phyloP scores from a whole-genome alignment of 2,888 invertebrate species.

The Shargacucullia verbasci region DNA sequence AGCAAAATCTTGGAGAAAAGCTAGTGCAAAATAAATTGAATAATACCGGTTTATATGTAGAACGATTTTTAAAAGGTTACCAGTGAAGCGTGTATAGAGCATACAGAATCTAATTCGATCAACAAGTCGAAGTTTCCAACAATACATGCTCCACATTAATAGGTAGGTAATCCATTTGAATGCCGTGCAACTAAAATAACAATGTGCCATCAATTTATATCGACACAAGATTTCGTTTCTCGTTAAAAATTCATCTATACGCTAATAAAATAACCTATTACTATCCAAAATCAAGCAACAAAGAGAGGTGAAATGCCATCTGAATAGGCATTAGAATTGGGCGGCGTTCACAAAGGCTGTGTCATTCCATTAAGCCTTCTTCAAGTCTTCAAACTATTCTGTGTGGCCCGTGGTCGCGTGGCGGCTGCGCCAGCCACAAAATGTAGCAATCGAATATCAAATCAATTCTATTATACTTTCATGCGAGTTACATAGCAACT shows the following conservation, averaged over 20 bases:
- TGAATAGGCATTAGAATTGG: conserved; percentile 89
- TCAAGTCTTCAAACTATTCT: conserved; percentile 82
- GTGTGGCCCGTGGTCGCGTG: conserved; percentile 87
- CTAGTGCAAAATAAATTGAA: conserved; percentile 47
- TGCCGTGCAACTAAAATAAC: conserved; percentile 56
- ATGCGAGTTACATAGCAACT: conserved; percentile 60
- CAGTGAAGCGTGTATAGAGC: conserved; percentile 58
- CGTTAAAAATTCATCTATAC: conserved; percentile 82
- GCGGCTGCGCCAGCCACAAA: conserved; percentile 66
- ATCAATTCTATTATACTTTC: conserved; percentile 83
- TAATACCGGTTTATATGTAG: conserved; percentile 36
- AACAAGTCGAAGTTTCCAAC: conserved; percentile 61
- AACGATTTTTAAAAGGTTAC: conserved; percentile 58
- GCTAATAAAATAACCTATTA: conserved; percentile 88
- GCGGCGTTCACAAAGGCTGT: conserved; percentile 87
- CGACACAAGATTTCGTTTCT: conserved; percentile 76
- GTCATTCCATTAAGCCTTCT: conserved; percentile 89
- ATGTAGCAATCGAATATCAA: conserved; percentile 82
- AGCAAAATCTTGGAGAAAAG: conserved; percentile 11
- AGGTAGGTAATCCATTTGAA: conserved; percentile 58
- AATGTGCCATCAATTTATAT: conserved; percentile 71
- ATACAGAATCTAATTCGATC: conserved; percentile 67
- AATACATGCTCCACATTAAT: conserved; percentile 61
- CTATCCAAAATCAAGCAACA: conserved; percentile 88
- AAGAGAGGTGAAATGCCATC: conserved; percentile 87